A percentile compares a stretch with the other conserved stretches of the same genome.
Conservation (phyloP, 2,888 invertebrate genomes). For the Nymphalis polychloros region DNA sequence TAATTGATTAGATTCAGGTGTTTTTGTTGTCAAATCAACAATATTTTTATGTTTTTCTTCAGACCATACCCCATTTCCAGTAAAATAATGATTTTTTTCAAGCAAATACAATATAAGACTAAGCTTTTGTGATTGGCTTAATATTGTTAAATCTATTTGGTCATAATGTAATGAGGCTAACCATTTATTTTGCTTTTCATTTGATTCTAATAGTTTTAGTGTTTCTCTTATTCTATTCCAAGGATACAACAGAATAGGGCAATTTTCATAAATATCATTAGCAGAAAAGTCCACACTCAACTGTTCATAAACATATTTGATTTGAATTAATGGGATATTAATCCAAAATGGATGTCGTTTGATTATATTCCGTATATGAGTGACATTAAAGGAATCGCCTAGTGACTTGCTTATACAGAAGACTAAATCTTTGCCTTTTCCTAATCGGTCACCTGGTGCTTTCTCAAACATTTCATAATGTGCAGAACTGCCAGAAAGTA, state of each 20-base stretch:
- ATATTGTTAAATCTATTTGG: conserved; percentile 49
- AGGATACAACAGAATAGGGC: conserved; percentile 70
- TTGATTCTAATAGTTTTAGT: conserved; percentile 44
- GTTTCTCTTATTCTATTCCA: conserved; percentile 66
- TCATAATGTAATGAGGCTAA: conserved; percentile 46
- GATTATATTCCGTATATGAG: conserved; percentile 53
- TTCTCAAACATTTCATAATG: conserved; percentile 70
- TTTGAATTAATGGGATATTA: conserved; percentile 69
- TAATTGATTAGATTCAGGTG: conserved; percentile 4
- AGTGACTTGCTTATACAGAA: conserved; percentile 65
- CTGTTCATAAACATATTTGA: conserved; percentile 62
- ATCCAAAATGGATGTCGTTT: conserved; percentile 75
- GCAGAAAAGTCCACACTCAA: conserved; percentile 55
- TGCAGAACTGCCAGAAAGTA: conserved; percentile 67
- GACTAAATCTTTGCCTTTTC: conserved; percentile 71
- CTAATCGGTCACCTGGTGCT: conserved; percentile 69
- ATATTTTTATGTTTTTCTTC: conserved; percentile 60
- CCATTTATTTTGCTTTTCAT: conserved; percentile 41
- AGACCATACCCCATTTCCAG: conserved; percentile 75
- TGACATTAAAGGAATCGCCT: conserved; percentile 53
- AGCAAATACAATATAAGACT: conserved; percentile 70
- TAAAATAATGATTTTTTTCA: conserved; percentile 74
- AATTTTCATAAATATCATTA: conserved; percentile 71
- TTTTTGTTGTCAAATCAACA: conserved; percentile 20
- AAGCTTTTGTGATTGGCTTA: conserved; percentile 64